Conservation (phyloP, 2,888 invertebrate species). For the Sceliomorpha sp. region DNA sequence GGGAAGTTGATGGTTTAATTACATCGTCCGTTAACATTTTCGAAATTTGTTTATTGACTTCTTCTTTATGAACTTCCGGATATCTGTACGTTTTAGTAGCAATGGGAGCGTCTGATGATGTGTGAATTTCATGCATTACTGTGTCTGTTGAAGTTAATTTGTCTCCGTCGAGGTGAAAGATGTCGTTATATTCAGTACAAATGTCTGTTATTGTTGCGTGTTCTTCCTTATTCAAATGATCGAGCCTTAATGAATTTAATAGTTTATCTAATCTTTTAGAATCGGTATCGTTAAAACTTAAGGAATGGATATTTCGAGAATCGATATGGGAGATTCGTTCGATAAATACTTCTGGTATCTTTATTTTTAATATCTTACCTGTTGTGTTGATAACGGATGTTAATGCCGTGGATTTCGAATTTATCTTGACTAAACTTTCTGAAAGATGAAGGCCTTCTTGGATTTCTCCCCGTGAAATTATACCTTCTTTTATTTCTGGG, state of each 20-base stretch:
- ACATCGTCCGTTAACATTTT: constrained; percentile 61
- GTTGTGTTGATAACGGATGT: constrained; percentile 13
- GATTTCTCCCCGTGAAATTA: not conserved
- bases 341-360: constrained; percentile 6
- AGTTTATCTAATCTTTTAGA: constrained; percentile 5
- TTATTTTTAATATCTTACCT: not conserved
- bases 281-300: not conserved
- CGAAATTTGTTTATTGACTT: constrained; percentile 50
- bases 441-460: constrained; percentile 5
- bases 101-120: constrained; percentile 28
- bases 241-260: not conserved
- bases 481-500: not conserved
- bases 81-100: constrained; percentile 52
- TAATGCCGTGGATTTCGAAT: constrained; percentile 5
- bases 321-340: not conserved
- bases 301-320: not conserved
- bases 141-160: constrained; percentile 18
- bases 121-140: constrained; percentile 32
- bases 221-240: constrained; percentile 23
- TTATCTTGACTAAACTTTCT: constrained; percentile 7
- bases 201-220: constrained; percentile 1
- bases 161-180: constrained; percentile 19
- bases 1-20: constrained; percentile 62
- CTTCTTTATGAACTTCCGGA: no score
- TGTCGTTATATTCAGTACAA: constrained; percentile 16